Conservation (phyloP, 1,140 invertebrate genomes). For the Hormaphis cornu region DNA sequence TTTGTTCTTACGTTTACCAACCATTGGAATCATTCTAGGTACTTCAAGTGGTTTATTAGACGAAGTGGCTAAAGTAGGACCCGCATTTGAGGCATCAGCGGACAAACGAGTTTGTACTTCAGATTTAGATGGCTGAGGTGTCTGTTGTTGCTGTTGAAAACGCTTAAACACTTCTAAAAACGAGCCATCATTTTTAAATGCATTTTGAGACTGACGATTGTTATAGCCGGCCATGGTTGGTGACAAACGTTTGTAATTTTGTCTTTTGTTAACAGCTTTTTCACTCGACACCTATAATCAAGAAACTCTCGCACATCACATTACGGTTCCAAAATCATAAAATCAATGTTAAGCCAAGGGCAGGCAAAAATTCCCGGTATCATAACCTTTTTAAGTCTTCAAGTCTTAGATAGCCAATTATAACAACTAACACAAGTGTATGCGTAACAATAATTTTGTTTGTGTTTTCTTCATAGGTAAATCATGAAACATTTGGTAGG, state of each 20-base stretch:
- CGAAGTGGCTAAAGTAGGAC: not conserved
- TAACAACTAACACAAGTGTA: no score
- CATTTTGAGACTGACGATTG: conserved; percentile 42
- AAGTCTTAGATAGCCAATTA: not conserved
- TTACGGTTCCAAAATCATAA: conserved; percentile 14
- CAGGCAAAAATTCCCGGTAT: not conserved
- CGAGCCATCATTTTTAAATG: conserved; percentile 74
- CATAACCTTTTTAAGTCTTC: not conserved
- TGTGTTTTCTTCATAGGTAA: not conserved
- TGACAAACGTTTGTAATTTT: no score
- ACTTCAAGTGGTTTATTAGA: conserved; percentile 6
- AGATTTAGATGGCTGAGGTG: conserved; percentile 42
- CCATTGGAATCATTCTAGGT: conserved; percentile 37
- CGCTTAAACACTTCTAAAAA: conserved; percentile 84
- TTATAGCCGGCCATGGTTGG: conserved; percentile 6
- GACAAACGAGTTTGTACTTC: conserved; percentile 30
- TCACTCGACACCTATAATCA: conserved; percentile 27
- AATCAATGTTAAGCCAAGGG: conserved; percentile 6
- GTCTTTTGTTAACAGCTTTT: conserved; percentile 21
- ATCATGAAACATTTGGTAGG: not conserved
- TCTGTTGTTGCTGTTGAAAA: conserved; percentile 55
- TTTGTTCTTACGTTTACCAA: conserved; percentile 74
- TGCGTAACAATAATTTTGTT: not conserved
- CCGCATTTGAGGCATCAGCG: not conserved
- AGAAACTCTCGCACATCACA: conserved; percentile 29